Conservation (phyloP, 2,888 invertebrate genomes). For the Drosophila stalkeri region DNA sequence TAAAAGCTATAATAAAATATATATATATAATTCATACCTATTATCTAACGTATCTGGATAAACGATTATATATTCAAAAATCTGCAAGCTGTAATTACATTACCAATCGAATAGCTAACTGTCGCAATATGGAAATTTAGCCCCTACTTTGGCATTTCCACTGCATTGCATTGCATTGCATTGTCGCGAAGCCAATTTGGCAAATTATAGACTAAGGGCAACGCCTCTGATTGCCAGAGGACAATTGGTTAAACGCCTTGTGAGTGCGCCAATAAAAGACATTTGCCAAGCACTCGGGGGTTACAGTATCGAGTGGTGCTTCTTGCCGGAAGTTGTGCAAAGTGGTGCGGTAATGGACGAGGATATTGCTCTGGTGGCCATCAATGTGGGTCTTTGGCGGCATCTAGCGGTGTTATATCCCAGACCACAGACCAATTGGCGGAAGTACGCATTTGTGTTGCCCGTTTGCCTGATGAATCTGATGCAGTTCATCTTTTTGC, state of each 20-base stretch:
- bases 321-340: constrained; percentile 6
- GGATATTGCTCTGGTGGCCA: constrained; percentile 73
- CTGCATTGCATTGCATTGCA: constrained; percentile 27
- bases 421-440: constrained; percentile 65
- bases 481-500: constrained; percentile 77
- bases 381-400: constrained; percentile 81
- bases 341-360: constrained; percentile 56
- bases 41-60: neutral
- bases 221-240: constrained; percentile 23
- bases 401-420: constrained; percentile 76
- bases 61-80: neutral
- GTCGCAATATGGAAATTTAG: constrained; percentile 11
- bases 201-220: constrained; percentile 61
- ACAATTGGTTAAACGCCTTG: constrained; percentile 47
- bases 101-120: constrained; percentile 12
- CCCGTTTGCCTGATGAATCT: constrained; percentile 74
- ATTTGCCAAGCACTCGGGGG: constrained; percentile 58
- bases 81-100: neutral
- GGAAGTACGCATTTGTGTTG: constrained; percentile 71
- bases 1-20: neutral
- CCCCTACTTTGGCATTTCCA: constrained; percentile 9
- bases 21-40: constrained; percentile 1
- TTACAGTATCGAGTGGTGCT: constrained; percentile 55
- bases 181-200: constrained; percentile 53
- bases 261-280: constrained; percentile 59